Evolutionary conservation across 2,888 invertebrate species (phyloP).

Genomic region (Meiosimyza platycephala): DNA sequence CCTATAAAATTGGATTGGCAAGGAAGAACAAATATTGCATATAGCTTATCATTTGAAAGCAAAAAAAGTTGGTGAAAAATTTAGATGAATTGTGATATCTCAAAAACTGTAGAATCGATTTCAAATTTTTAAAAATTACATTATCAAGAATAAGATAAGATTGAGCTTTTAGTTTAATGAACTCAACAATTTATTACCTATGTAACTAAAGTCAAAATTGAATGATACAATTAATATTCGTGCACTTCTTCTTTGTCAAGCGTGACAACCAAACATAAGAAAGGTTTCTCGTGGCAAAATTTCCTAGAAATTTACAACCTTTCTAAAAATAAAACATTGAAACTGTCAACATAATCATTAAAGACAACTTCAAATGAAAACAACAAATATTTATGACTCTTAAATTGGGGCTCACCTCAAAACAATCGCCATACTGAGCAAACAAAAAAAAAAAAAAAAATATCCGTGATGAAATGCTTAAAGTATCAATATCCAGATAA

Average conservation of each 20-base stretch:
- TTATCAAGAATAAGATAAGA: no score
- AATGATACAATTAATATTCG: conserved; percentile 11
- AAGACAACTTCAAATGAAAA: conserved; percentile 29
- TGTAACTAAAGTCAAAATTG: background rate
- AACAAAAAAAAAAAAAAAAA: conserved; percentile 40
- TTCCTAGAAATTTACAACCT: conserved; percentile 13
- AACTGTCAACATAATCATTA: conserved; percentile 62
- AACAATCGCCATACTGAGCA: conserved; percentile 25
- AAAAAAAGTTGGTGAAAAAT: no score
- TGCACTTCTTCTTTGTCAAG: background rate
- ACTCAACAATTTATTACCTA: background rate
- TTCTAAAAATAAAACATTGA: conserved; percentile 36
- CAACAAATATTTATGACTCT: conserved; percentile 53
- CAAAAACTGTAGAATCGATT: no score
- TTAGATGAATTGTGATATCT: no score
- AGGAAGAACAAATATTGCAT: no score
- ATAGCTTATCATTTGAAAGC: no score
- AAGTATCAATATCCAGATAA: conserved; percentile 52
- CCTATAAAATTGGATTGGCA: no score
- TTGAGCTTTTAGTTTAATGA: background rate
- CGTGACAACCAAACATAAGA: conserved; percentile 2
- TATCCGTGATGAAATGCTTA: conserved; percentile 32
- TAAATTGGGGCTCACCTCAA: conserved; percentile 37
- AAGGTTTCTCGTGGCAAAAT: conserved; percentile 8
- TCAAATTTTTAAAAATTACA: no score